A percentile compares a stretch with the other conserved stretches of the same genome.
These are phyloP conservation scores for Dromaius novaehollandiae DNA, from an alignment of 2,113 vertebrate species.

Conservation along the genomic window DNA sequence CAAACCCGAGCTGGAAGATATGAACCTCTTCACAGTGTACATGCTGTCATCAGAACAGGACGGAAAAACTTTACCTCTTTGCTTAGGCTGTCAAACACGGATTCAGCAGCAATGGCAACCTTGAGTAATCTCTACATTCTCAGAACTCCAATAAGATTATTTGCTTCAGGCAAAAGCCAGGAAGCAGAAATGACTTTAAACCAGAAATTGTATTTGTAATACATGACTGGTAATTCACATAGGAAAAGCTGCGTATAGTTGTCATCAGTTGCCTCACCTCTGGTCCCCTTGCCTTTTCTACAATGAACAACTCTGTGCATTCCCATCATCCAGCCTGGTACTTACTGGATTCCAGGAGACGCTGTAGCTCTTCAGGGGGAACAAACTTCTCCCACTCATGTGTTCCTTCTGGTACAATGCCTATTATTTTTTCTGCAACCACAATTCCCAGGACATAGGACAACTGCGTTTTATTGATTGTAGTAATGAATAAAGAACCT, in stretches of 20 bases:
- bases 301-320: background rate
- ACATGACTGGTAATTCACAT: background rate
- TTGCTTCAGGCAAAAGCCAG: background rate
- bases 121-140: background rate
- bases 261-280: no score
- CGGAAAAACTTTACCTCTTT: background rate
- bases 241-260: background rate
- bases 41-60: background rate
- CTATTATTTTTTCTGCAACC: slow-evolving; percentile 86
- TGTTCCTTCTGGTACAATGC: slow-evolving; percentile 90
- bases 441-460: slow-evolving; percentile 91
- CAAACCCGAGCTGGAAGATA: background rate
- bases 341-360: slow-evolving; percentile 90
- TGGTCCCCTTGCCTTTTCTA: background rate
- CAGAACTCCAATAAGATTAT: background rate
- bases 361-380: slow-evolving; percentile 87
- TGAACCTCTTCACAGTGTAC: background rate
- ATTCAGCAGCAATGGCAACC: background rate
- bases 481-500: slow-evolving; percentile 95
- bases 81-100: background rate
- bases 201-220: background rate
- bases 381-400: slow-evolving; percentile 98
- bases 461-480: slow-evolving; percentile 91
- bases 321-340: slow-evolving; percentile 17
- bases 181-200: background rate